Conservation (phyloP, 2,113 vertebrate genomes). For the Rhabdornis inornatus region DNA sequence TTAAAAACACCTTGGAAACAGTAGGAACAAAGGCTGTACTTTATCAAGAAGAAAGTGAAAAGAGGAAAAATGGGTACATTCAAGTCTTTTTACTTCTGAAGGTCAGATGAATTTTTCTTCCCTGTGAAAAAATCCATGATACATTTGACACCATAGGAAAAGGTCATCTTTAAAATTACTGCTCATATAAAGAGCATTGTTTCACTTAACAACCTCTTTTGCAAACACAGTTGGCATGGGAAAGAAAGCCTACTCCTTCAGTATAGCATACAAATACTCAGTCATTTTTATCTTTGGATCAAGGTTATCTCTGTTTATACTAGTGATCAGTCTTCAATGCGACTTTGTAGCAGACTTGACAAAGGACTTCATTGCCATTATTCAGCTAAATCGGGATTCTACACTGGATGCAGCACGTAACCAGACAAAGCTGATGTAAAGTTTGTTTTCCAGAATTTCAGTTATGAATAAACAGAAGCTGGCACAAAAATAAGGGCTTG, state of each 20-base stretch:
- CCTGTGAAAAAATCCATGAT: background rate
- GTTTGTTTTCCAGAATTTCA: background rate
- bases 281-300: background rate
- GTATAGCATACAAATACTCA: background rate
- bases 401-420: background rate
- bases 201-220: background rate
- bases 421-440: background rate
- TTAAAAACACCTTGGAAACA: background rate
- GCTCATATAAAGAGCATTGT: background rate
- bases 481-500: background rate
- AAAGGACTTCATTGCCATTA: background rate
- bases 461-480: background rate
- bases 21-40: background rate
- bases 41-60: background rate
- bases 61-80: background rate
- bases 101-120: background rate
- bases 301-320: background rate
- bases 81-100: conserved; percentile 19
- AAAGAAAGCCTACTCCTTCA: background rate
- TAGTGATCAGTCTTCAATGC: background rate
- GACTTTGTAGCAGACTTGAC: background rate
- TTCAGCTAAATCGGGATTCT: background rate
- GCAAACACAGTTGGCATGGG: background rate
- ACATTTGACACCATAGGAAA: background rate
- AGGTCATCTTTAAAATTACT: conserved; percentile 14